phyloP scores from a whole-genome alignment of 2,888 invertebrate genomes.

The Drosophila vallismaia region DNA sequence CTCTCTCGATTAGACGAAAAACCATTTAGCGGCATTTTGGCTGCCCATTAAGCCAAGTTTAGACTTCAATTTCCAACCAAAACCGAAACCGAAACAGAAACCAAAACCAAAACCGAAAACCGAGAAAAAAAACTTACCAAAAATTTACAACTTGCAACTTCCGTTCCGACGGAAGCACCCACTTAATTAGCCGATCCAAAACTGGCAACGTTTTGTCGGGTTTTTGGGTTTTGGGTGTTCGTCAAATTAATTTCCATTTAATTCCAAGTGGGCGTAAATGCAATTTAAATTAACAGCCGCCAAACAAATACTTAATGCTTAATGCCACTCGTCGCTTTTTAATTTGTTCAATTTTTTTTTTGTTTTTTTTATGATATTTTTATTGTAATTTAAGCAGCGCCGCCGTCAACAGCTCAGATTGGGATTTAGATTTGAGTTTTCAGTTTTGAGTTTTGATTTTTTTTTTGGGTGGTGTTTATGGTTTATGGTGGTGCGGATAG shows the following conservation, averaged over 20 bases:
- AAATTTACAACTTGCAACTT: slow-evolving; percentile 37
- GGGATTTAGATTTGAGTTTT: slow-evolving; percentile 15
- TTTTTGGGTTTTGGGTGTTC: slow-evolving; percentile 32
- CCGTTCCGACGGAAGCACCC: slow-evolving; percentile 56
- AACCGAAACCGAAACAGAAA: neutral
- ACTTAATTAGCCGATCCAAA: slow-evolving; percentile 58
- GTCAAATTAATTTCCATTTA: slow-evolving; percentile 75
- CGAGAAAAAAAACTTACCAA: slow-evolving; percentile 6
- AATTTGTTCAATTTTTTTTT: slow-evolving; percentile 21
- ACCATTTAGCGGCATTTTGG: slow-evolving; percentile 68
- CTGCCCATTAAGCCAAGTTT: slow-evolving; percentile 59
- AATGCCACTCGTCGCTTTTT: slow-evolving; percentile 14
- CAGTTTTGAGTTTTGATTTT: slow-evolving; percentile 14
- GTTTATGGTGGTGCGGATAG: slow-evolving; percentile 19
- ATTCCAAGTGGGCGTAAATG: slow-evolving; percentile 76
- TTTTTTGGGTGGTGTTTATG: slow-evolving; percentile 1
- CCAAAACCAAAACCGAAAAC: too few relatives aligned
- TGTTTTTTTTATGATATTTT: slow-evolving; percentile 46
- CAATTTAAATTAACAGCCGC: slow-evolving; percentile 74
- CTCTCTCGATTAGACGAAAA: slow-evolving; percentile 49
- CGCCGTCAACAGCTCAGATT: slow-evolving; percentile 2
- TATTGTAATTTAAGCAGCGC: slow-evolving; percentile 45
- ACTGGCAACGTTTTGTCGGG: neutral
- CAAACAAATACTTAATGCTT: slow-evolving; percentile 17
- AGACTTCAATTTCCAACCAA: slow-evolving; percentile 38